A percentile compares a stretch with the other conserved stretches of the same genome.
These are phyloP conservation scores for Climacteris rufus DNA, from an alignment of 2,113 vertebrate species.

Conservation along the genomic window DNA sequence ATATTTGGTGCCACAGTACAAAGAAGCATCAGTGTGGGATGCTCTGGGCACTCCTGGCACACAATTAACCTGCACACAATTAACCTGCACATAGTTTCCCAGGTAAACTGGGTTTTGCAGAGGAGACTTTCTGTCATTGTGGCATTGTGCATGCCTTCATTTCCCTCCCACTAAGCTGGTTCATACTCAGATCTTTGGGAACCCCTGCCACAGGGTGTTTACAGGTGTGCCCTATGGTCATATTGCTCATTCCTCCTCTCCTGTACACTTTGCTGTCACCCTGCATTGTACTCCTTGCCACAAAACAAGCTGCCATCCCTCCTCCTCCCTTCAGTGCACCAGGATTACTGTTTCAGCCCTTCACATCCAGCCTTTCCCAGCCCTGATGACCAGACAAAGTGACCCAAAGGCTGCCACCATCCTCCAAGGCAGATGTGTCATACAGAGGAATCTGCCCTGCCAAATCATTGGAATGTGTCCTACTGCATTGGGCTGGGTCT, in stretches of 20 bases:
- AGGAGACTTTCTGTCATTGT: background rate
- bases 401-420: background rate
- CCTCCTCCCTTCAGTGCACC: background rate
- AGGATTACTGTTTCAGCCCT: background rate
- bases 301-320: background rate
- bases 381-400: accelerated
- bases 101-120: background rate
- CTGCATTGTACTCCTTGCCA: background rate
- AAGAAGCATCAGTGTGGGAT: background rate
- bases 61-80: background rate
- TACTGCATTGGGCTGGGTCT: background rate
- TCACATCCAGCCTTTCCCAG: background rate
- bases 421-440: background rate
- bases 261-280: background rate
- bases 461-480: background rate
- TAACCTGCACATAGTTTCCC: background rate
- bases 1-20: background rate
- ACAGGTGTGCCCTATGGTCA: background rate
- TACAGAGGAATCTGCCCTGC: background rate
- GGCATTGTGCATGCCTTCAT: background rate
- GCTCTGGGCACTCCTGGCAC: background rate
- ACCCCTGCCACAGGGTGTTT: background rate
- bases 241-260: background rate
- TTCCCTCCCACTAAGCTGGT: no score
- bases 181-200: background rate